Conservation (phyloP, 1,140 invertebrate genomes). For the Harpegnathos saltator region DNA sequence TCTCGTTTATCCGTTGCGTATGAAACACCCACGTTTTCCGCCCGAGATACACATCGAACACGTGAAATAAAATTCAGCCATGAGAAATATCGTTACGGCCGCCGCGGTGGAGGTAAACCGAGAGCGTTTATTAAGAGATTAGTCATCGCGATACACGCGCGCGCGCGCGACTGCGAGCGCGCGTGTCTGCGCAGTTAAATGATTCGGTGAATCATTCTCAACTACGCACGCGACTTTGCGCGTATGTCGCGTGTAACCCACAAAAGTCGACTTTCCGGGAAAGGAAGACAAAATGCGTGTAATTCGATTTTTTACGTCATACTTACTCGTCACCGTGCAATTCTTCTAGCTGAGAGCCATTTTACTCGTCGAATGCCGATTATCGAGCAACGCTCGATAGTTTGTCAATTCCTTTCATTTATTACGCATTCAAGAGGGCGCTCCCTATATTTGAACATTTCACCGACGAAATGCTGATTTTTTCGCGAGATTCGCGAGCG, state of each 20-base stretch:
- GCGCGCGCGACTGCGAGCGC: too few relatives aligned
- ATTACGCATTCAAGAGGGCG: too few relatives aligned
- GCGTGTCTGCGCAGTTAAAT: constrained; percentile 22
- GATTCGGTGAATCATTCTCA: constrained; percentile 49
- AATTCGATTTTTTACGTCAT: too few relatives aligned
- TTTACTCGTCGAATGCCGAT: neutral
- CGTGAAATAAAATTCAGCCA: constrained; percentile 25
- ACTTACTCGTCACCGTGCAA: neutral
- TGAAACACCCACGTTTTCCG: constrained; percentile 18
- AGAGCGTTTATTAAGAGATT: constrained; percentile 48
- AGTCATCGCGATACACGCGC: constrained; percentile 28
- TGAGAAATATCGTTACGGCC: constrained; percentile 4
- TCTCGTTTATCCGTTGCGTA: neutral
- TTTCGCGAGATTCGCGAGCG: too few relatives aligned
- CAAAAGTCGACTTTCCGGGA: neutral
- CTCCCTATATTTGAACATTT: too few relatives aligned
- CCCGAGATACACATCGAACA: neutral
- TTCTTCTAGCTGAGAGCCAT: neutral
- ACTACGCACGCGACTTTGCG: neutral
- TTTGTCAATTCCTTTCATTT: too few relatives aligned
- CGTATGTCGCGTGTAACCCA: neutral
- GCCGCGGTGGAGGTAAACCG: constrained; percentile 6
- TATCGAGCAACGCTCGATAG: neutral
- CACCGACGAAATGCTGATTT: too few relatives aligned
- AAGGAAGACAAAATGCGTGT: neutral